Evolutionary conservation across 35 echinoderm and acorn worm species (phyloP), one percentile per base, ranked within the genome.

Genomic region (Amphiura filiformis): DNA sequence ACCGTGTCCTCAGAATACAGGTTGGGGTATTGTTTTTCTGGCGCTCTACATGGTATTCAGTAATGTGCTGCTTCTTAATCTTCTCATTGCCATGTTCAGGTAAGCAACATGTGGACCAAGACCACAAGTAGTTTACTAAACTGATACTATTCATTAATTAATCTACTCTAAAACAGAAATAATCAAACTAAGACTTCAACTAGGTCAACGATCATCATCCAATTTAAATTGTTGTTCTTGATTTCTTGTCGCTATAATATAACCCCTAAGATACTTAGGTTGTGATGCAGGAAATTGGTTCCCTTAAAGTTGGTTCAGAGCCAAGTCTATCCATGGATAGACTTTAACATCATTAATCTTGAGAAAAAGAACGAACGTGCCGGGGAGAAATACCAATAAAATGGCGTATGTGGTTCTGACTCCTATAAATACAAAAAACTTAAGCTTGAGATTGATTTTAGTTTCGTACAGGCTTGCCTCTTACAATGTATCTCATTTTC

Each of bases 31-130:
- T 36, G 22, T 95, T 32, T 56, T 84, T 26, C 76, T 95, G 47
- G 93, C 79, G 0, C 31, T 95, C 38, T 95, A 95, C 65, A 78
- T 95, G 13, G 78, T 95, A 17, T 23, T 95, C 26, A 88, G 84
- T 40, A 95, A 95, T n/a, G n/a, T n/a, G n/a, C n/a, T n/a, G n/a
- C n/a, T n/a, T n/a, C n/a, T n/a, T n/a, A n/a, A n/a, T n/a, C n/a
- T n/a, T n/a, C n/a, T n/a, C n/a, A n/a, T n/a, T n/a, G n/a, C n/a
- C n/a, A n/a, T n/a, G n/a, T n/a, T 76, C n/a, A n/a, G n/a, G n/a
- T n/a, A n/a, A n/a, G n/a, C n/a, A n/a, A n/a, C n/a, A n/a, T n/a
- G n/a, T n/a, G n/a, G n/a, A 52, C 7, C 20, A 52, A 52, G 7
- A 52, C 20, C 44, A 52, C 20, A 7, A 52, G 7, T 52, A 20